Evolutionary conservation across 1,140 invertebrate species (phyloP), one percentile per base, ranked within the genome.

Genomic region (Ditylenchus dipsaci): DNA sequence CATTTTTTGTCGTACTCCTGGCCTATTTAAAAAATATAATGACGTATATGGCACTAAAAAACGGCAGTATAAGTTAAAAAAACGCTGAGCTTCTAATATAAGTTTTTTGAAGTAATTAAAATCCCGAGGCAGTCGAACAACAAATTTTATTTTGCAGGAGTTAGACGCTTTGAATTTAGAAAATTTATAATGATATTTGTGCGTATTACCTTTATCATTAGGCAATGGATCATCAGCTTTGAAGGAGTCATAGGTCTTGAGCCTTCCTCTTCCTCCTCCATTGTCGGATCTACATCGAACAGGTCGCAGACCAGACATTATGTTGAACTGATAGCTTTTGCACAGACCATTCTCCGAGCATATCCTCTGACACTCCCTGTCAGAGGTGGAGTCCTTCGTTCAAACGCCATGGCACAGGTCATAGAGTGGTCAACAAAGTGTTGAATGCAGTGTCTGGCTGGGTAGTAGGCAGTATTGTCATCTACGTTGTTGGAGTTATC

Each of bases 321-420:
- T 17, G 45, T 70, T 65, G 29, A 30, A 70, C 19, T 68, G 63
- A 59, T 58, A 70, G 53, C 68, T 70, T 17, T 56, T 47, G 45
- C 68, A 70, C 0, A 64, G 27, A n/a, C 66, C 49, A 15, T 21
- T 27, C 8, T 70, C 53, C 29, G 29, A 61, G 45, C 72, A 75
- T n/a, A 67, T 27, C 53, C 63, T 71, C 27, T 75, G 71, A 57
- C 73, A 75, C 27, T 75, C 73, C 7, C 23, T 15, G 45, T 75
- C 76, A 30, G 15, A 60, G n/a, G 74, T 53, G 9, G 67, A 19
- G 75, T 67, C 27, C 69, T 17, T 8, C 62, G 53, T 17, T 75
- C 73, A 61, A 75, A 73, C 11, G 73, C 60, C 33, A 66, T 21
- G n/a, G 71, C 73, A 63, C 73, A 75, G 13, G 26, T 45, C 15